Evolutionary conservation across 64 coral and sea anemone genomes (phyloP).

Genomic region (Stichodactyla mertensii): DNA sequence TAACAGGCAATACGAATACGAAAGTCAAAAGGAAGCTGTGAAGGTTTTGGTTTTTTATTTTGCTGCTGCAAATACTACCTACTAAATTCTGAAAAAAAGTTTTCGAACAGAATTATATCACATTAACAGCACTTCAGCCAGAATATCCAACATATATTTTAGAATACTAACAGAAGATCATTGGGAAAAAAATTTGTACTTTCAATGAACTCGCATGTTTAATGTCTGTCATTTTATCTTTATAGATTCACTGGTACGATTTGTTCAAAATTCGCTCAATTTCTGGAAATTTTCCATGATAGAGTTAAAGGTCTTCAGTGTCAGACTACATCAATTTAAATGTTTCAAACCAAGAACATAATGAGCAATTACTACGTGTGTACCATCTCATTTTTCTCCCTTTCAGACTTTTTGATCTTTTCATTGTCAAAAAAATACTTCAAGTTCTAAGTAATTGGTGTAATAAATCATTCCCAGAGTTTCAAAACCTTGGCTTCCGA

Average conservation of each 20-base stretch:
- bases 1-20: background rate
- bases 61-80: too few species aligned
- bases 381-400: too few species aligned
- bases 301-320: background rate
- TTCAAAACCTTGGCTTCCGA: background rate
- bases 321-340: background rate
- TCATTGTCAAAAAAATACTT: background rate
- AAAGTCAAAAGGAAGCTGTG: too few species aligned
- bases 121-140: background rate
- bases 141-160: background rate
- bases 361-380: background rate
- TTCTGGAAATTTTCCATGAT: background rate
- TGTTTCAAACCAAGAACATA: background rate
- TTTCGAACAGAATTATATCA: too few species aligned
- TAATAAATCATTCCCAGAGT: background rate
- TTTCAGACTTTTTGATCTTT: too few species aligned
- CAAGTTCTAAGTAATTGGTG: background rate
- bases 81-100: too few species aligned
- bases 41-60: too few species aligned
- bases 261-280: background rate
- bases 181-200: background rate
- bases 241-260: background rate
- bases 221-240: background rate
- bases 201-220: background rate
- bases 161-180: background rate